These are phyloP conservation scores for Barbus barbus DNA, from an alignment of 2,113 vertebrate species.

Conservation along the genomic window DNA sequence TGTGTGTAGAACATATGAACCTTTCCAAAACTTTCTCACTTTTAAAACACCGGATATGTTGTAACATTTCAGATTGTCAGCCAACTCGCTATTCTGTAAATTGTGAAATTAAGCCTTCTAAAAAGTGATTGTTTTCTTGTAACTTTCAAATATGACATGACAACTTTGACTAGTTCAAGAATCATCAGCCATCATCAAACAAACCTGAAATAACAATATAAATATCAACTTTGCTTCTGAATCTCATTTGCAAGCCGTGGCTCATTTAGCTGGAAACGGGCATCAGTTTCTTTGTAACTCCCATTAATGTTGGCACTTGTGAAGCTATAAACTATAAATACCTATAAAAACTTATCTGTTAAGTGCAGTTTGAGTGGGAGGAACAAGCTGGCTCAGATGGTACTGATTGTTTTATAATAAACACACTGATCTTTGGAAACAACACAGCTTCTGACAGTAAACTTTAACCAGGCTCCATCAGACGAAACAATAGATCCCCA, in stretches of 20 bases:
- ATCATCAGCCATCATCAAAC: no score
- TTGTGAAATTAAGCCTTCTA: neutral
- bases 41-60: neutral
- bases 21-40: neutral
- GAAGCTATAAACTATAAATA: slow-evolving; percentile 24
- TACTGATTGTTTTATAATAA: slow-evolving; percentile 27
- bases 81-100: neutral
- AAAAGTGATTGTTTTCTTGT: neutral
- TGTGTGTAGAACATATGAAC: neutral
- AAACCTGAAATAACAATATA: neutral
- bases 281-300: neutral
- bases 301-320: neutral
- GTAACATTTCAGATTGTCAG: neutral
- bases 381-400: neutral
- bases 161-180: neutral
- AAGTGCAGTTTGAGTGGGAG: neutral
- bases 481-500: neutral
- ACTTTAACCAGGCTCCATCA: slow-evolving; percentile 5
- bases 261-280: neutral
- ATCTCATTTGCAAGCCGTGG: neutral
- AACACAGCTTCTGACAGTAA: neutral
- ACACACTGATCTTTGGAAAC: slow-evolving; percentile 11
- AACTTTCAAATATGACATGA: neutral
- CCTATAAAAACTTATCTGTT: slow-evolving; percentile 10
- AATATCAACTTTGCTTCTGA: neutral